These are phyloP conservation scores for Pluvianellus socialis DNA, from an alignment of 2,113 vertebrate genomes.

Conservation along the genomic window DNA sequence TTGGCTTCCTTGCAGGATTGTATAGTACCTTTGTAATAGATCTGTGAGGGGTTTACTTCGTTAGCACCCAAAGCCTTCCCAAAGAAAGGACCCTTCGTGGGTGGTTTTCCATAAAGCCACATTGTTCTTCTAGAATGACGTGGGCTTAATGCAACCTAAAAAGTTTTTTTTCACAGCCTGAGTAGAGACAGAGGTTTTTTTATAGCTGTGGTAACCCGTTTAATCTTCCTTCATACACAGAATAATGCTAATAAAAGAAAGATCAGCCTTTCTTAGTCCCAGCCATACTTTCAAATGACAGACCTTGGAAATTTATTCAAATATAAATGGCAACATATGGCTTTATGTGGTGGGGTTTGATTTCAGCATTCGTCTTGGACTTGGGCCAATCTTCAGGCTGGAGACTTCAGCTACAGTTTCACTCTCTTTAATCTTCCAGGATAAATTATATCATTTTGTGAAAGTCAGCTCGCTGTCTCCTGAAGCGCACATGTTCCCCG, in stretches of 20 bases:
- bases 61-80: not conserved
- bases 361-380: not conserved
- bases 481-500: not conserved
- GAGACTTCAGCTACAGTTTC: not conserved
- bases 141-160: not conserved
- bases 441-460: not conserved
- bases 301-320: not conserved
- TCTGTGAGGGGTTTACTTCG: not conserved
- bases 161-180: not conserved
- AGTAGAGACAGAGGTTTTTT: not conserved
- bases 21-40: not conserved
- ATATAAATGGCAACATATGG: not conserved
- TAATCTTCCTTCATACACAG: not conserved
- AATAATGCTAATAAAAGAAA: not conserved
- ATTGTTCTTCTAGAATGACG: not conserved
- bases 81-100: not conserved
- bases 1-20: not conserved
- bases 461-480: not conserved
- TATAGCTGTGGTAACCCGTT: not conserved
- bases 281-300: not conserved
- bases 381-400: not conserved
- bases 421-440: conserved; percentile 8
- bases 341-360: conserved; percentile 3
- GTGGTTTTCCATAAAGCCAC: not conserved
- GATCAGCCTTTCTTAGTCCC: not conserved